Conservation (phyloP, 2,888 invertebrate species). For the Liodrosophila aerea region DNA sequence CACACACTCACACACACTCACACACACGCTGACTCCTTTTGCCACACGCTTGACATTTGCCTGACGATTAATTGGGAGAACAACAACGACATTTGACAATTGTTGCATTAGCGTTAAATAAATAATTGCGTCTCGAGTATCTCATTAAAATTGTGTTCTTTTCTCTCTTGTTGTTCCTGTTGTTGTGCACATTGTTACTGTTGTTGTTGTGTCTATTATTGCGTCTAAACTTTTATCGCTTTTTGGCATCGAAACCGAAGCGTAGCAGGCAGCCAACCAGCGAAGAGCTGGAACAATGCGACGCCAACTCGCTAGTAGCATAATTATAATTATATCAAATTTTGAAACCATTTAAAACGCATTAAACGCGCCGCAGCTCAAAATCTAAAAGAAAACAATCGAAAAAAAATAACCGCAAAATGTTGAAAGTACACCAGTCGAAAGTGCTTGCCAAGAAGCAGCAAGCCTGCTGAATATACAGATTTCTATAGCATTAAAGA, state of each 20-base stretch:
- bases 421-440: too few species aligned
- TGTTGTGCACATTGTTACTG: conserved; percentile 27
- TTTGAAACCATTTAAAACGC: conserved; percentile 78
- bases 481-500: too few species aligned
- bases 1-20: too few species aligned
- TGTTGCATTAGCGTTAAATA: conserved; percentile 50
- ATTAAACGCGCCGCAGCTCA: conserved; percentile 68
- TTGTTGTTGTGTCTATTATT: conserved; percentile 45
- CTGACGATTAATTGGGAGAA: conserved; percentile 69
- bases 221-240: conserved; percentile 57
- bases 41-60: conserved; percentile 54
- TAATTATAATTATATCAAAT: conserved; percentile 79
- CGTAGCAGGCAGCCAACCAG: conserved; percentile 2
- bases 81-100: conserved; percentile 38
- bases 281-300: conserved; percentile 42
- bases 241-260: conserved; percentile 42
- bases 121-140: conserved; percentile 48
- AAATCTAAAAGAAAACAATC: conserved; percentile 13
- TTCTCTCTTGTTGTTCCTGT: conserved; percentile 27
- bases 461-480: too few species aligned
- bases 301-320: conserved; percentile 38
- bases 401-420: too few species aligned
- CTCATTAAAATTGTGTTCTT: conserved; percentile 47
- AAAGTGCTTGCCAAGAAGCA: too few species aligned
- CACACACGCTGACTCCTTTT: not conserved